phyloP scores from a whole-genome alignment of 2,113 vertebrate genomes.

The Chitala chitala region DNA sequence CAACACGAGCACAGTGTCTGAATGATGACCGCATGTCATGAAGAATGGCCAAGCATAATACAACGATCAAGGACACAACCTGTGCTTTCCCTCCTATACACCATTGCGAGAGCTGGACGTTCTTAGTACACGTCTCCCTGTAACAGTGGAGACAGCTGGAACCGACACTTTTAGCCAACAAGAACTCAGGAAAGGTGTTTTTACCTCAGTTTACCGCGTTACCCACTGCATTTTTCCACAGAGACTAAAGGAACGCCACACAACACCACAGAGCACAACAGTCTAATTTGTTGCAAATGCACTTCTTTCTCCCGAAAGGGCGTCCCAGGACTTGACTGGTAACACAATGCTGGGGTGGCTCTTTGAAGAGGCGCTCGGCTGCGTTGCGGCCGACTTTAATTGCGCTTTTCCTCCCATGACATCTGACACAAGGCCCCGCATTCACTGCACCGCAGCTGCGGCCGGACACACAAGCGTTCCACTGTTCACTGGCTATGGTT shows the following conservation, averaged over 20 bases:
- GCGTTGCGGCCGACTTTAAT: conserved; percentile 26
- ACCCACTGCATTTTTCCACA: conserved; percentile 19
- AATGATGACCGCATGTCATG: too few relatives aligned
- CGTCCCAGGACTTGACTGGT: conserved; percentile 1
- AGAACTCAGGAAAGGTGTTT: background rate
- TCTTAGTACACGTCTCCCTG: background rate
- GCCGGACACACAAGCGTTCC: conserved; percentile 3
- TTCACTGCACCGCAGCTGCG: conserved; percentile 3
- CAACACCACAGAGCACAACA: background rate
- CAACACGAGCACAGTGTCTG: too few relatives aligned
- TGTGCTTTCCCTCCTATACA: too few relatives aligned
- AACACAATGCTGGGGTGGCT: conserved; percentile 26
- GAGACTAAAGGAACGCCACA: conserved; percentile 20
- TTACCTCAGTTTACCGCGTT: conserved; percentile 23
- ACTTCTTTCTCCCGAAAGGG: too few relatives aligned
- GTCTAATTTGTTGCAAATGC: background rate
- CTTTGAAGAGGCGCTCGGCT: conserved; percentile 11
- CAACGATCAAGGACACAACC: too few relatives aligned
- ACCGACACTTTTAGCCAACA: background rate
- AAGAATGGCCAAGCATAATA: background rate
- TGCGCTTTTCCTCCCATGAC: conserved; percentile 25
- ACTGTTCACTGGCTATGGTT: too few relatives aligned
- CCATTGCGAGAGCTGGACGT: background rate
- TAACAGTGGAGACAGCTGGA: background rate
- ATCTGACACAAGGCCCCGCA: conserved; percentile 3